Base-by-base conservation (phyloP, 2,888 invertebrate species). In the Theretra japonica region DNA sequence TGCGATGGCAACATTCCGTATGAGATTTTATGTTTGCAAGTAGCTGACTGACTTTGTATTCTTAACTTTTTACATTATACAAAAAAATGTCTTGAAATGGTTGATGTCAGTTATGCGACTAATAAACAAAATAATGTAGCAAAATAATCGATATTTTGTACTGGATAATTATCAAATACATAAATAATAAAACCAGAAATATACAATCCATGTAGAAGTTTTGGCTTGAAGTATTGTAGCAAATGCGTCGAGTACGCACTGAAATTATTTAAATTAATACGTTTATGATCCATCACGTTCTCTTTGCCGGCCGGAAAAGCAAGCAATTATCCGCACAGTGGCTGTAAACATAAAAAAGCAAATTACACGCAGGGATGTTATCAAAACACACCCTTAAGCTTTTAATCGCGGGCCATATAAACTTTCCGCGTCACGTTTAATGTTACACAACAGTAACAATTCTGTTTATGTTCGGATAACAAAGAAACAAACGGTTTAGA, bases 341-440 rank as follows among this genome's bases (percentile, higher is more conserved):
- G 60, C 30, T 73, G 70, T 72, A 70, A 70, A 73, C 72, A 71
- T 69, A 50, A 72, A 71, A 72, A 72, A 72, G 71, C 58, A 68
- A 28, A 60, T 73, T 59, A 71, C 30, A 60, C 70, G 28, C 53
- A 30, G 19, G 60, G 50, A 41, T 68, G 59, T 72, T 72, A 59
- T 72, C 50, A 68, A 30, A 68, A 68, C 58, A 59, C 68, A 58
- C 57, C 71, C 68, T 33, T 48, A 57, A 53, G 60, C 59, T 68
- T 68, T 68, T 68, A 72, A 72, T 72, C 68, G 68, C 28, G 48
- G 28, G 58, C 57, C 28, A 72, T 72, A 72, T 68, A 72, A 72
- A 72, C 68, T 72, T 72, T 48, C 59, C n/a, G 60, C 60, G 60
- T 53, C 59, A 60, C 70, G 60, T 70, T 33, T 62, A 53, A 60